Evolutionary conservation across 2,888 invertebrate species (phyloP).

Genomic region (Celastrina argiolus): DNA sequence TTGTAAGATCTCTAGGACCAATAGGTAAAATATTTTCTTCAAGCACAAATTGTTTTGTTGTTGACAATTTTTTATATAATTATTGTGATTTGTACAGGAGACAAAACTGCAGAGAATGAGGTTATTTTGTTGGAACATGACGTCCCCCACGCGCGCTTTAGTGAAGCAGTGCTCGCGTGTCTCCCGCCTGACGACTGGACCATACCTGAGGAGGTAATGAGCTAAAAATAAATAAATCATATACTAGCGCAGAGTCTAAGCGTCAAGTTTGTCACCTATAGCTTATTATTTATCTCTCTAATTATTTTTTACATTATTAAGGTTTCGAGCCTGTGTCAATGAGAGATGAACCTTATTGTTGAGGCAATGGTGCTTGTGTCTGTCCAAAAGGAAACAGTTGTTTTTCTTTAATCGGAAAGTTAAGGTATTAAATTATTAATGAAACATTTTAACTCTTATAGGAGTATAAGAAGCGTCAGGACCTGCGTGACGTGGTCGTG

Average conservation of each 20-base stretch:
- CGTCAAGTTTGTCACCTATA: too few relatives aligned
- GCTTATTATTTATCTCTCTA: too few relatives aligned
- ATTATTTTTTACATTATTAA: too few relatives aligned
- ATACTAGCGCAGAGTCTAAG: too few relatives aligned
- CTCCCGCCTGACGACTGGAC: conserved; percentile 93
- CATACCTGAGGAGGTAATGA: conserved; percentile 86
- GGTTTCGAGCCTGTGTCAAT: too few relatives aligned
- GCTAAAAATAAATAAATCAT: background rate
- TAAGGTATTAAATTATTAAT: too few relatives aligned
- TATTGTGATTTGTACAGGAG: conserved; percentile 74
- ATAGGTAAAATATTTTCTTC: conserved; percentile 65
- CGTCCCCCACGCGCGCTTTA: conserved; percentile 96
- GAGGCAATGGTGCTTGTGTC: too few relatives aligned
- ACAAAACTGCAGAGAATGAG: conserved; percentile 97
- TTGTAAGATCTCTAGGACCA: conserved; percentile 93
- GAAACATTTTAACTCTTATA: conserved; percentile 50
- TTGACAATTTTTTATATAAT: background rate
- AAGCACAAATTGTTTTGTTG: background rate
- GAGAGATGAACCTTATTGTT: too few relatives aligned
- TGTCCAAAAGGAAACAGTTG: too few relatives aligned
- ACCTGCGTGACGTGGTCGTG: conserved; percentile 89
- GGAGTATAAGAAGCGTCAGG: conserved; percentile 87
- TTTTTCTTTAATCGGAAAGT: too few relatives aligned
- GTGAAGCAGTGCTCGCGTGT: conserved; percentile 94
- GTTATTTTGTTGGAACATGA: conserved; percentile 97